A percentile compares a stretch with the other conserved stretches of the same genome.
These are phyloP conservation scores for Lacerta bilineata DNA, from an alignment of 2,797 vertebrate species.

Conservation along the genomic window DNA sequence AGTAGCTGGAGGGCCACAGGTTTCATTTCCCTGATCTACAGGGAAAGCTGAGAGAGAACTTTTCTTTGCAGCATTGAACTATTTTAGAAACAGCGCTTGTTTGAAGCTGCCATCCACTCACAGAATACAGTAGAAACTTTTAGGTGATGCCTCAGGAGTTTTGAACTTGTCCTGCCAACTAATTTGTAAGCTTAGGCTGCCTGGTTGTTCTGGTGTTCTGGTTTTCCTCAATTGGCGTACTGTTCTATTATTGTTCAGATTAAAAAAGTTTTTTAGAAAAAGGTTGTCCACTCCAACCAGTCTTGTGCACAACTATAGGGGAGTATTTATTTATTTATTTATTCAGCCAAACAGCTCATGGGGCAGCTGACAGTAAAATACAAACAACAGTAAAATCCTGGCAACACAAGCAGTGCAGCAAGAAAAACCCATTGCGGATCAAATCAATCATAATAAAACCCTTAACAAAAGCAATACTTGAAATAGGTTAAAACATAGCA, in stretches of 20 bases:
- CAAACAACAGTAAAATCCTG: not conserved
- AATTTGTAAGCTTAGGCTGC: not conserved
- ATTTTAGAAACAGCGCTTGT: not conserved
- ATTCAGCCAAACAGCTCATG: not conserved
- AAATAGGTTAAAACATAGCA: not conserved
- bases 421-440: not conserved
- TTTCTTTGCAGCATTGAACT: too few species aligned
- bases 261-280: not conserved
- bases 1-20: too few species aligned
- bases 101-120: not conserved
- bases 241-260: not conserved
- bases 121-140: not conserved
- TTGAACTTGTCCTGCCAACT: not conserved
- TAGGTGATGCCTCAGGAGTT: not conserved
- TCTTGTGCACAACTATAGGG: not conserved
- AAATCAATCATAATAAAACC: not conserved
- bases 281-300: not conserved
- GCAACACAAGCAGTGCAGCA: not conserved
- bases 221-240: not conserved
- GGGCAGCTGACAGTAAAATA: not conserved
- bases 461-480: not conserved
- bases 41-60: not conserved
- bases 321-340: not conserved
- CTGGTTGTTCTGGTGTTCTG: not conserved
- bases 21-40: too few species aligned